These are phyloP conservation scores for Gopherus flavomarginatus DNA, from an alignment of 2,113 vertebrate species.

Conservation along the genomic window DNA sequence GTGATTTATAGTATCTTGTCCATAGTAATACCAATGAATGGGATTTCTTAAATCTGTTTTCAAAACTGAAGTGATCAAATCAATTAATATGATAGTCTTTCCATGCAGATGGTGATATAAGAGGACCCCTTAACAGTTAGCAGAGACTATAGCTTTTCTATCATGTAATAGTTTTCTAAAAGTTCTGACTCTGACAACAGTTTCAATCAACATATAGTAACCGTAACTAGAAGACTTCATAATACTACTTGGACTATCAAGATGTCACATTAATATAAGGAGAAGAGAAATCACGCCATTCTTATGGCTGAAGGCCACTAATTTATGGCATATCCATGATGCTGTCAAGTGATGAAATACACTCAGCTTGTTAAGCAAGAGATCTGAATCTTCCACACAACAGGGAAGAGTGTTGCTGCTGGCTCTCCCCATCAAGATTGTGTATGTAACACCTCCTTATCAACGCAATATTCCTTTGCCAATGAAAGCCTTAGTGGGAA, in stretches of 20 bases:
- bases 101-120: background rate
- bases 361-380: background rate
- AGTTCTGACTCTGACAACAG: background rate
- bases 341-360: background rate
- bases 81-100: background rate
- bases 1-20: background rate
- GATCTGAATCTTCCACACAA: background rate
- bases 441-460: background rate
- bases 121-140: background rate
- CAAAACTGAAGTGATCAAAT: background rate
- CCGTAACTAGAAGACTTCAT: background rate
- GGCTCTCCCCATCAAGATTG: background rate
- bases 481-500: background rate
- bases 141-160: background rate
- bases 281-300: background rate
- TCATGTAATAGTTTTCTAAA: background rate
- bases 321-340: background rate
- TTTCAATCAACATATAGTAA: background rate
- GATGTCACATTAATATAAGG: background rate
- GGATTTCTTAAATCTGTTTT: background rate
- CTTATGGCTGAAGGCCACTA: background rate
- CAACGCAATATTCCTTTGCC: background rate
- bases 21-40: background rate
- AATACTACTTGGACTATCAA: background rate
- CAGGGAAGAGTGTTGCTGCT: background rate